Base-by-base conservation (phyloP, 2,888 invertebrate genomes). In the Drosophila suboccidentalis region DNA sequence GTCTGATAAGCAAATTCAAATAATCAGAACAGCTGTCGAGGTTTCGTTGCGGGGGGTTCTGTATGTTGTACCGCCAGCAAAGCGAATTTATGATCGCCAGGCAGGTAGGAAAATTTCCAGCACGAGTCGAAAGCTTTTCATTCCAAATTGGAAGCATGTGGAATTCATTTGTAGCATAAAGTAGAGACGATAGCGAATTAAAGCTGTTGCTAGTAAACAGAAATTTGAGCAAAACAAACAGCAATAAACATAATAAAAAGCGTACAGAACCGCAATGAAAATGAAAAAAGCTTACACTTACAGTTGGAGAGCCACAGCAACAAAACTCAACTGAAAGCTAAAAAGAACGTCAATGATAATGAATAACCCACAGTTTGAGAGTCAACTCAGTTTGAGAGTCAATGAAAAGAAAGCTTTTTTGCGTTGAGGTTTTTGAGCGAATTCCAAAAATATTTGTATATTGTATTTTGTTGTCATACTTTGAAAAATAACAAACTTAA, bases 401-500 rank as follows among this genome's bases (percentile, higher is more conserved):
- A 29, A 0, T n/a, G 10, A 9, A 9, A 47, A 39, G 38, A 66
- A 26, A 58, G 39, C 38, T 51, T n/a, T 58, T 46, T 36, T 17
- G 5, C 0, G 8, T 53, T 4, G n/a, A 26, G 32, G 36, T 46
- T 26, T 71, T 79, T 81, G 87, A 86, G 88, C 84, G 86, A 82
- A 88, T 77, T 85, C 70, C 81, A 83, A 83, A 89, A 89, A 85
- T 83, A 89, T 80, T 60, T 65, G 76, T 77, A 51, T 86, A 67
- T 80, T 65, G 46, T 79, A 82, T 71, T 83, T 79, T 75, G 76
- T 70, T 79, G 63, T 83, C 71, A 70, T 78, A 74, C 74, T 75
- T 83, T 72, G 78, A 88, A 83, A 85, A 85, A 85, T 88, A 85
- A 83, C 87, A 86, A 85, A 86, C 75, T 89, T 79, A 85, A 78